A percentile compares a stretch with the other conserved stretches of the same genome.
Evolutionary conservation across 1,140 invertebrate species (phyloP).

Genomic region (Papilio aristodemus): DNA sequence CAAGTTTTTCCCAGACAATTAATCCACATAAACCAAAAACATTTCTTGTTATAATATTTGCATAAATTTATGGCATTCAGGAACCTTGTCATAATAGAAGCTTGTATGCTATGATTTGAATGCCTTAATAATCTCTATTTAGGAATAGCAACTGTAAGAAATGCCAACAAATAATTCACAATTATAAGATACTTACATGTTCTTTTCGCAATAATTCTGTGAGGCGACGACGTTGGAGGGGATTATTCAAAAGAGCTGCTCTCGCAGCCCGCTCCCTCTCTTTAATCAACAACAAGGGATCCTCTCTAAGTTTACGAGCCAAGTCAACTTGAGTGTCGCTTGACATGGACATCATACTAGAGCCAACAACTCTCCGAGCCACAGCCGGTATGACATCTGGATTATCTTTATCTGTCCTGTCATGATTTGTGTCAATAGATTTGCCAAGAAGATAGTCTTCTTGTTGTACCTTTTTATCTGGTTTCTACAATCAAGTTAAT

Average conservation of each 20-base stretch:
- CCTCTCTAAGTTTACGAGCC: conserved; percentile 92
- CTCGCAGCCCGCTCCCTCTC: conserved; percentile 91
- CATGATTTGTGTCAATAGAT: conserved; percentile 91
- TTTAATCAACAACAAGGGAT: conserved; percentile 92
- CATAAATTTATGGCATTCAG: no score
- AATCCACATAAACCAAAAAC: no score
- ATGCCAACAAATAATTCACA: not conserved
- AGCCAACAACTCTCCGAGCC: conserved; percentile 83
- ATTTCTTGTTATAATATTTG: no score
- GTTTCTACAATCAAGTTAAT: conserved; percentile 77
- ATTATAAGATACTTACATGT: conserved; percentile 62
- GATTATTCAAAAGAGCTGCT: conserved; percentile 91
- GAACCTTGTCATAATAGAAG: no score
- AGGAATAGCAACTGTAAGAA: conserved; percentile 11
- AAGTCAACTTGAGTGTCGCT: conserved; percentile 88
- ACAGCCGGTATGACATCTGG: conserved; percentile 89
- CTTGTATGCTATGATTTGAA: no score
- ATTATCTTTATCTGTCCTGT: conserved; percentile 83
- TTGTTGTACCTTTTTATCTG: conserved; percentile 86
- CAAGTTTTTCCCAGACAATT: no score
- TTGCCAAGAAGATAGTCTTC: conserved; percentile 96
- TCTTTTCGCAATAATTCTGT: conserved; percentile 87
- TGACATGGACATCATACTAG: conserved; percentile 64
- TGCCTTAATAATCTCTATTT: no score
- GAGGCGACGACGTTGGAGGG: conserved; percentile 92